Evolutionary conservation across 1,140 invertebrate genomes (phyloP).

Genomic region (Hirudo medicinalis): DNA sequence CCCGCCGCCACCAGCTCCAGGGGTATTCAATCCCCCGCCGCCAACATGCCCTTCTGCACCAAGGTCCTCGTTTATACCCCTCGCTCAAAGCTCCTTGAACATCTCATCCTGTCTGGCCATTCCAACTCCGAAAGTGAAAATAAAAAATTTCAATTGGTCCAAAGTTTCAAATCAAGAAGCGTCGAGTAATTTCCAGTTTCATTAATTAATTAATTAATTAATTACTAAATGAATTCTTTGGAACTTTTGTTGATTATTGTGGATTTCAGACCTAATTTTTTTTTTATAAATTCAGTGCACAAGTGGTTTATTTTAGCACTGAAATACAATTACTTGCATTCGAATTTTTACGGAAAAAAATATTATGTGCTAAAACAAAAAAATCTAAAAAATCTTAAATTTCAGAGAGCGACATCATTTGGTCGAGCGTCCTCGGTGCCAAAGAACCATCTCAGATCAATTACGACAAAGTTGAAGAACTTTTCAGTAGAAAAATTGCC

Average conservation of each 20-base stretch:
- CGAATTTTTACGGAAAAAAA: no score
- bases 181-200: conserved; percentile 26
- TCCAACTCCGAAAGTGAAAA: conserved; percentile 35
- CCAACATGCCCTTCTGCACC: conserved; percentile 33
- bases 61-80: conserved; percentile 30
- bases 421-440: conserved; percentile 74
- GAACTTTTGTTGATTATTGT: no score
- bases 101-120: conserved; percentile 26
- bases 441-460: conserved; percentile 48
- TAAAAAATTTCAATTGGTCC: conserved; percentile 39
- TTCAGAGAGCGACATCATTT: conserved; percentile 56
- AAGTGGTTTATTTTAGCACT: no score
- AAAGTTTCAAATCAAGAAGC: conserved; percentile 32
- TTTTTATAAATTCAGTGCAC: no score
- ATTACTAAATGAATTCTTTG: no score
- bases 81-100: conserved; percentile 23
- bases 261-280: conserved; percentile 23
- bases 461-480: conserved; percentile 34
- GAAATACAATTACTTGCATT: no score
- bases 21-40: conserved; percentile 11
- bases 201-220: no score
- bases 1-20: conserved; percentile 13
- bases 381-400: no score
- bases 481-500: conserved; percentile 35
- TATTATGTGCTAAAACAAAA: no score